A percentile compares a stretch with the other conserved stretches of the same genome.
Evolutionary conservation across 2,113 vertebrate species (phyloP).

Genomic region (Paradoxurus hermaphroditus): DNA sequence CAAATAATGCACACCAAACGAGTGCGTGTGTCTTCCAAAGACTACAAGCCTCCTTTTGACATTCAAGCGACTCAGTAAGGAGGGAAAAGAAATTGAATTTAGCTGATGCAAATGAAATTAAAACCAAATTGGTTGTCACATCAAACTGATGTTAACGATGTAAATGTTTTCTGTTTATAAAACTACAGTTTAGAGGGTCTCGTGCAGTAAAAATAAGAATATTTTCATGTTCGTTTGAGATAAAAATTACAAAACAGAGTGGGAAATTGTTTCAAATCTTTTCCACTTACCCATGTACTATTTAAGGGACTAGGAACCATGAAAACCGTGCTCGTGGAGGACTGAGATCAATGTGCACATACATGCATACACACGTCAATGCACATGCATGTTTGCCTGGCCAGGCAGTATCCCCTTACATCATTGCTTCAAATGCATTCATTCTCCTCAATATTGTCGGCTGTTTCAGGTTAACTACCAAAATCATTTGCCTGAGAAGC

Average conservation of each 20-base stretch:
- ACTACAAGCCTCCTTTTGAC: conserved; percentile 64
- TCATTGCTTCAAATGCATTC: conserved; percentile 85
- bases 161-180: conserved; percentile 80
- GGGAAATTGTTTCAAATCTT: conserved; percentile 42
- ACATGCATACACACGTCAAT: conserved; percentile 3
- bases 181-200: conserved; percentile 59
- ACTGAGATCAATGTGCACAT: conserved; percentile 1
- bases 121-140: conserved; percentile 80
- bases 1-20: conserved; percentile 47
- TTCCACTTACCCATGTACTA: conserved; percentile 3
- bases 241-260: conserved; percentile 29
- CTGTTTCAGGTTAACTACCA: conserved; percentile 87
- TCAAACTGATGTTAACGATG: conserved; percentile 76
- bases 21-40: conserved; percentile 48
- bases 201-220: conserved; percentile 45
- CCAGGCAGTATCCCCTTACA: conserved; percentile 85
- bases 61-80: conserved; percentile 45
- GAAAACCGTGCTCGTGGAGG: neutral
- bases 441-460: conserved; percentile 84
- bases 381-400: conserved; percentile 59
- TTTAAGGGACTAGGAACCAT: conserved; percentile 38
- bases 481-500: conserved; percentile 88
- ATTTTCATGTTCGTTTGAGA: conserved; percentile 37
- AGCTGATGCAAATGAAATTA: conserved; percentile 81
- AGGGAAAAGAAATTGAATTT: conserved; percentile 75